A percentile compares a stretch with the other conserved stretches of the same genome.
phyloP scores from a whole-genome alignment of 2,113 vertebrate species.

The Nycticebus coucang region DNA sequence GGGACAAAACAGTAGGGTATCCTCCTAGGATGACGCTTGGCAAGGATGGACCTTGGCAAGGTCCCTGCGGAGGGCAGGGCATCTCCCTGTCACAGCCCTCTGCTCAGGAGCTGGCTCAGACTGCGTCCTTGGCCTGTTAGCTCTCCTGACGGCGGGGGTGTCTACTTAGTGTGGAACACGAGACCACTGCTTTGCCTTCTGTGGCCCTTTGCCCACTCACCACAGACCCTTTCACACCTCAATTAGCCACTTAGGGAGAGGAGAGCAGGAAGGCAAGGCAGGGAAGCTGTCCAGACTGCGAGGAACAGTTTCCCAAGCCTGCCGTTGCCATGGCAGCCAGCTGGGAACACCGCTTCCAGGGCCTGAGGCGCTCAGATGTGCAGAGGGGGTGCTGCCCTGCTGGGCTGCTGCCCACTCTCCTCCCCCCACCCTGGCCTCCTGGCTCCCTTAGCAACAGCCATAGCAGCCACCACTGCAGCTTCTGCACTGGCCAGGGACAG shows the following conservation, averaged over 20 bases:
- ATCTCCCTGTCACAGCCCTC: not conserved
- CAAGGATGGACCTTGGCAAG: not conserved
- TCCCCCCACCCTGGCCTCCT: conserved; percentile 42
- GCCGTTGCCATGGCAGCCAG: conserved; percentile 85
- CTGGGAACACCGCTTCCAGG: conserved; percentile 67
- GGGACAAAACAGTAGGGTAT: not conserved
- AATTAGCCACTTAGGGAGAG: conserved; percentile 67
- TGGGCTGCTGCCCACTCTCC: conserved; percentile 66
- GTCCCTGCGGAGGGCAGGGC: not conserved
- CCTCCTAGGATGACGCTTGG: not conserved
- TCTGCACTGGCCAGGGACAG: conserved; percentile 20
- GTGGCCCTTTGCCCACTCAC: conserved; percentile 11
- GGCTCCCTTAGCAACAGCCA: conserved; percentile 73
- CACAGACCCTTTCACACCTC: conserved; percentile 67
- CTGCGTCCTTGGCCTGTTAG: not conserved
- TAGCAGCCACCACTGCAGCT: conserved; percentile 9
- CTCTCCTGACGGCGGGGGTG: not conserved
- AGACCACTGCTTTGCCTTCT: not conserved
- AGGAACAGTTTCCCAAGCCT: conserved; percentile 77
- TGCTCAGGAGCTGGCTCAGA: not conserved
- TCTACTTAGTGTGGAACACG: not conserved
- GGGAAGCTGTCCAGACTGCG: conserved; percentile 73
- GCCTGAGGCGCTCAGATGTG: conserved; percentile 38
- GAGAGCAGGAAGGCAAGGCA: conserved; percentile 54
- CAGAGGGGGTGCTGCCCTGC: conserved; percentile 56